phyloP scores from a whole-genome alignment of 2,113 vertebrate species.

The Ptyas mucosa region DNA sequence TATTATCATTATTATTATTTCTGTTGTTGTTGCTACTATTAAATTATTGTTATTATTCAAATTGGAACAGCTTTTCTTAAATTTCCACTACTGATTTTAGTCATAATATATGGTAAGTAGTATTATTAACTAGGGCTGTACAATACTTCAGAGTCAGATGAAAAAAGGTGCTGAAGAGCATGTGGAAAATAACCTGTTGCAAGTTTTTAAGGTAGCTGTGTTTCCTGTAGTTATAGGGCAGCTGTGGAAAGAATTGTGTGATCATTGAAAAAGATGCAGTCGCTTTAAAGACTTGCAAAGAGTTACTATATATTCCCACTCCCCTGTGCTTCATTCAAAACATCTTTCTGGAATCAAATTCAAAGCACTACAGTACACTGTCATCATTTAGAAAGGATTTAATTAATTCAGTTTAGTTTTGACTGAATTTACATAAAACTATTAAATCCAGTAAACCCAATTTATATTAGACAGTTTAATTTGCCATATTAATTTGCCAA shows the following conservation, averaged over 20 bases:
- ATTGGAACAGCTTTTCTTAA: background rate
- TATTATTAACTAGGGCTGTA: background rate
- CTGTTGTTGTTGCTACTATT: background rate
- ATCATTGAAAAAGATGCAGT: background rate
- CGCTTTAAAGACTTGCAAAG: background rate
- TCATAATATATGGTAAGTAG: background rate
- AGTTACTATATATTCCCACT: background rate
- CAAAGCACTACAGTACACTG: background rate
- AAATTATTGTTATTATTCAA: background rate
- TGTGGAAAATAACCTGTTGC: background rate
- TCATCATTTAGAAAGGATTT: background rate
- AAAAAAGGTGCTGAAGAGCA: background rate
- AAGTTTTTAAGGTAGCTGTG: background rate
- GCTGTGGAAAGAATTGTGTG: background rate
- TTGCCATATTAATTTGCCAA: background rate
- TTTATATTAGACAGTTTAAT: background rate
- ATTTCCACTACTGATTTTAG: background rate
- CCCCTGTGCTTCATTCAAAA: background rate
- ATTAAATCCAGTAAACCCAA: background rate
- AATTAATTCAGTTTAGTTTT: background rate
- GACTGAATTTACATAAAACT: background rate
- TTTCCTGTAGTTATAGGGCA: background rate
- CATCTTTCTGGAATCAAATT: background rate
- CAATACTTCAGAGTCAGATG: background rate
- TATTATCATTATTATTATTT: background rate